Conservation (phyloP, 2,113 vertebrate species). For the cattle (Bos taurus) region DNA sequence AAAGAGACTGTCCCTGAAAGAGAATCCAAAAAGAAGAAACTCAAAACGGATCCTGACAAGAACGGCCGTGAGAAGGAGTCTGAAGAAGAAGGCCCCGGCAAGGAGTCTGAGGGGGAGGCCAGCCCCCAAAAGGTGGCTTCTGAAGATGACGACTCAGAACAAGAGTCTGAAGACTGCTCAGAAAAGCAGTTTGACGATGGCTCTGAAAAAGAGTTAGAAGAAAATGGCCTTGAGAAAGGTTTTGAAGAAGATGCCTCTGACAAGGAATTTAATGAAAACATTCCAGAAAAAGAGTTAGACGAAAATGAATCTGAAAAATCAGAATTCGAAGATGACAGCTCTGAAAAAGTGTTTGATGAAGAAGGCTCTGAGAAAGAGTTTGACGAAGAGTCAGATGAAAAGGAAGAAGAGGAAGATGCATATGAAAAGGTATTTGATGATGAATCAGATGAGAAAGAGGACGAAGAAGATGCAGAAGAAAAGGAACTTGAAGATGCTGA, state of each 20-base stretch:
- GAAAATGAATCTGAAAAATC: constrained; percentile 56
- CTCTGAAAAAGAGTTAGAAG: constrained; percentile 43
- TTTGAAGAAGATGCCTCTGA: constrained; percentile 1
- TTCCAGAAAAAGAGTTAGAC: constrained; percentile 38
- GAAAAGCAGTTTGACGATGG: constrained; percentile 33
- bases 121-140: not conserved
- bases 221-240: constrained; percentile 38
- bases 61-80: not conserved
- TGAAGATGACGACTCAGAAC: not conserved
- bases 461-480: not conserved
- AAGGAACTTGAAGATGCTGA: not conserved
- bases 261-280: constrained; percentile 10
- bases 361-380: constrained; percentile 51
- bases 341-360: constrained; percentile 38
- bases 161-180: constrained; percentile 8
- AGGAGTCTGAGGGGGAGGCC: not conserved
- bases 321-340: constrained; percentile 46
- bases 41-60: not conserved
- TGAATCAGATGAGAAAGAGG: constrained; percentile 44
- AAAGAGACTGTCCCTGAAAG: not conserved
- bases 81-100: not conserved
- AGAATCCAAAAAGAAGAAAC: constrained; percentile 21
- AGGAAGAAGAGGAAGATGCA: constrained; percentile 40
- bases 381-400: constrained; percentile 32
- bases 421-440: constrained; percentile 55